A percentile compares a stretch with the other conserved stretches of the same genome.
phyloP scores from a whole-genome alignment of 2,113 vertebrate species.

The Zonotrichia leucophrys region DNA sequence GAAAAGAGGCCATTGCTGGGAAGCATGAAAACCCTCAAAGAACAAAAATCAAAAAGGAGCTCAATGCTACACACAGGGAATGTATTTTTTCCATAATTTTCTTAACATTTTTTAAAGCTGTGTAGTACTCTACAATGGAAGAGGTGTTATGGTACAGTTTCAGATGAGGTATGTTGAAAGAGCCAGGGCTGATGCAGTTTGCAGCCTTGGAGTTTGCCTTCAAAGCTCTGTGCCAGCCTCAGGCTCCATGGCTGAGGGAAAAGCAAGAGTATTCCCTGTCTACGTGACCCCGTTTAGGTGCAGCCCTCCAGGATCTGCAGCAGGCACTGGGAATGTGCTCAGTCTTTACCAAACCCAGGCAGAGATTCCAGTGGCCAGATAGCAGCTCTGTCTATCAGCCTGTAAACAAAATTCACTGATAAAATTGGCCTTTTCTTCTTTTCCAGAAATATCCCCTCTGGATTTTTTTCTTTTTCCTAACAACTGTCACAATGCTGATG shows the following conservation, averaged over 20 bases:
- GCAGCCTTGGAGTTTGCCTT: constrained; percentile 33
- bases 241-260: not conserved
- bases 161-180: constrained; percentile 73
- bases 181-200: constrained; percentile 65
- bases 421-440: constrained; percentile 31
- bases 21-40: constrained; percentile 29
- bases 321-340: not conserved
- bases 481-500: not conserved
- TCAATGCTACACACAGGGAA: not conserved
- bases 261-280: not conserved
- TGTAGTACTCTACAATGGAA: constrained; percentile 2
- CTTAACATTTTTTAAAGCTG: constrained; percentile 69
- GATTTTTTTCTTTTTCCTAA: not conserved
- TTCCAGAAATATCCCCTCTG: not conserved
- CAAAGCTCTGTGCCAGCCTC: constrained; percentile 67
- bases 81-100: constrained; percentile 4
- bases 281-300: not conserved
- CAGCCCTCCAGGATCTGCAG: not conserved
- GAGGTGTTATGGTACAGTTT: constrained; percentile 59
- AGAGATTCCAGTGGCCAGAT: constrained; percentile 22
- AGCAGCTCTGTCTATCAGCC: constrained; percentile 26
- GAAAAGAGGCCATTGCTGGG: constrained; percentile 29
- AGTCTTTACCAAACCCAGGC: not conserved
- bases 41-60: not conserved
- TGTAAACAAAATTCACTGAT: constrained; percentile 39